Conservation (phyloP, 1,140 invertebrate genomes). For the Heliothis virescens region DNA sequence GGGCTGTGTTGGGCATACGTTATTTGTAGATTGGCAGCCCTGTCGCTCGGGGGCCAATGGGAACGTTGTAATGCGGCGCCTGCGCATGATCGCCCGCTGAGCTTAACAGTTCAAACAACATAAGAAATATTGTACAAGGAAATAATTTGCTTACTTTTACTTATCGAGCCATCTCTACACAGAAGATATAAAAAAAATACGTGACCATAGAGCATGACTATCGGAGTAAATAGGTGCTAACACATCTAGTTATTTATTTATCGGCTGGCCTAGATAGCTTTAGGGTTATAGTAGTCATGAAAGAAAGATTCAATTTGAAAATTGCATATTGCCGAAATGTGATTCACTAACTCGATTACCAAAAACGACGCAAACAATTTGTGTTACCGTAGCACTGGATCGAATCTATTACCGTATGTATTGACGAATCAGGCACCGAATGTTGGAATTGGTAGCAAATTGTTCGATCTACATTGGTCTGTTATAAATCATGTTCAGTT, state of each 20-base stretch:
- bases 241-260: not conserved
- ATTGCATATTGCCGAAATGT: slow-evolving; percentile 35
- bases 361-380: slow-evolving; percentile 67
- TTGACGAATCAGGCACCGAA: slow-evolving; percentile 37
- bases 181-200: slow-evolving; percentile 12
- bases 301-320: slow-evolving; percentile 45
- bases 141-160: slow-evolving; percentile 51
- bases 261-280: not conserved
- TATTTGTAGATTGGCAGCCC: slow-evolving; percentile 78
- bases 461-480: slow-evolving; percentile 69
- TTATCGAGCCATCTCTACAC: slow-evolving; percentile 5
- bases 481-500: slow-evolving; percentile 77
- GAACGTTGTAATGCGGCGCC: slow-evolving; percentile 79
- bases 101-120: slow-evolving; percentile 65
- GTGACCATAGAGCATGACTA: slow-evolving; percentile 13
- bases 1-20: slow-evolving; percentile 63
- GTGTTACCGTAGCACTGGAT: slow-evolving; percentile 33
- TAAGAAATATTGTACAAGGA: slow-evolving; percentile 54
- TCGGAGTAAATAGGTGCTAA: slow-evolving; percentile 5
- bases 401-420: slow-evolving; percentile 61
- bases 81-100: slow-evolving; percentile 76
- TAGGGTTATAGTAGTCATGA: slow-evolving; percentile 15
- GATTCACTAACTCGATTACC: slow-evolving; percentile 60
- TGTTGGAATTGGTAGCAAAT: slow-evolving; percentile 59
- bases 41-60: slow-evolving; percentile 76